A percentile compares a stretch with the other conserved stretches of the same genome.
These are phyloP conservation scores for Percina caprodes DNA, from an alignment of 2,113 vertebrate genomes.

Conservation along the genomic window DNA sequence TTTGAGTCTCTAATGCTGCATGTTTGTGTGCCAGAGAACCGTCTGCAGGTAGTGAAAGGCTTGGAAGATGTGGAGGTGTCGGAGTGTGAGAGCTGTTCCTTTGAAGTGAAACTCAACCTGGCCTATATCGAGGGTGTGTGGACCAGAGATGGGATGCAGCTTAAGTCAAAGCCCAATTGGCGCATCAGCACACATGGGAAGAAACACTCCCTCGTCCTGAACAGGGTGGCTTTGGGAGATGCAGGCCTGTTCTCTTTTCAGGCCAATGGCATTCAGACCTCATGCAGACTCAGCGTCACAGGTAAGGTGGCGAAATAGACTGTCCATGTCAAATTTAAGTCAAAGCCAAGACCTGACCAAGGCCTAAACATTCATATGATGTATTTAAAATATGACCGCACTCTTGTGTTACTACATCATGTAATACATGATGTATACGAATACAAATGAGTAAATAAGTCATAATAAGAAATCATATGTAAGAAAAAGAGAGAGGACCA, in stretches of 20 bases:
- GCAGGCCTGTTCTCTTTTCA: slow-evolving; percentile 89
- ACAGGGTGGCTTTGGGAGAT: slow-evolving; percentile 84
- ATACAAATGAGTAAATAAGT: neutral
- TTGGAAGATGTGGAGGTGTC: slow-evolving; percentile 83
- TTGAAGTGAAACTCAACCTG: slow-evolving; percentile 90
- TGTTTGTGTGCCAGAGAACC: slow-evolving; percentile 85
- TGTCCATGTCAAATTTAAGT: neutral
- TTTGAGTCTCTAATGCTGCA: neutral
- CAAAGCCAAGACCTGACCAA: neutral
- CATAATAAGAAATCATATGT: neutral
- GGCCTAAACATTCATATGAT: neutral
- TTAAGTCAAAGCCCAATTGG: slow-evolving; percentile 87
- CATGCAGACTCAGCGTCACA: slow-evolving; percentile 86
- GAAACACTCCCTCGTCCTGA: slow-evolving; percentile 87
- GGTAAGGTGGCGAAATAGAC: slow-evolving; percentile 78
- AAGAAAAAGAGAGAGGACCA: neutral
- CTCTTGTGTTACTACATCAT: neutral
- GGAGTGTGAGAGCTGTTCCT: slow-evolving; percentile 87
- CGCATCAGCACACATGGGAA: slow-evolving; percentile 84
- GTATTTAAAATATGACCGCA: neutral
- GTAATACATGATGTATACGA: neutral
- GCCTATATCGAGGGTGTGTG: slow-evolving; percentile 89
- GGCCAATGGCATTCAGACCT: slow-evolving; percentile 86
- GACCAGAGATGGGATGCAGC: slow-evolving; percentile 85
- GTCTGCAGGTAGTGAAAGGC: slow-evolving; percentile 88